Base-by-base conservation (phyloP, 1,140 invertebrate genomes). In the Macrostomum lignano region DNA sequence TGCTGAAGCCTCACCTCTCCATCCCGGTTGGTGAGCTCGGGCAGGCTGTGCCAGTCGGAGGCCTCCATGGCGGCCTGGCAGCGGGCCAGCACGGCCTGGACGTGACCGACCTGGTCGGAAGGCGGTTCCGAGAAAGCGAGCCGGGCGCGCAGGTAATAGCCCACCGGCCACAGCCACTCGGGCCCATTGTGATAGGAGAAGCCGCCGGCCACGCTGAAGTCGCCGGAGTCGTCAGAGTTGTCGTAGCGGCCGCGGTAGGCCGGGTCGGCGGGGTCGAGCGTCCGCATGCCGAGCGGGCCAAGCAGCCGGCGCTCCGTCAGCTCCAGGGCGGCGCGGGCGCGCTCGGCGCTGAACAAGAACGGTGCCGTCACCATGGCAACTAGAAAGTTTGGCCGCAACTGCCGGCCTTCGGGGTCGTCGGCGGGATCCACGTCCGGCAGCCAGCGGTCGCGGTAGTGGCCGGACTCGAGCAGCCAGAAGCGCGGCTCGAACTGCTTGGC, bases 151-250 rank as follows among this genome's bases (percentile, higher is more conserved):
- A 93, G 57, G 52, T 84, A 91, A 47, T 69, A 88, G 2, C 81
- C 84, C 15, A 84, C 62, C 2, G 81, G 77, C 84, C 88, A 96
- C 1, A 93, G 44, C 88, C 88, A 94, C 66, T 94, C 88, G 24
- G 33, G 33, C 14, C 34, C 35, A 60, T 96, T 78, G 60, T 98
- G 88, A 62, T 98, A 98, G 61, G 94, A 96, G 60, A 75, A 91
- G 3, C 88, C 88, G 46, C 81, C 70, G 1, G 88, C 77, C 11
- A 75, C 61, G 43, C 70, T 74, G 7, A 67, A 61, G 58, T 93
- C 75, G 33, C 58, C 59, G 3, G 71, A 69, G 53, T 93, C 73
- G 55, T 93, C 73, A 1, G 68, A 65, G 53, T 94, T 94, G 52
- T 84, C 70, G 55, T 96, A 98, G 57, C 74, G 66, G 20, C 76